Evolutionary conservation across 2,113 vertebrate species (phyloP), one percentile per base, ranked within the genome.

Genomic region (Cygnus buccinator): DNA sequence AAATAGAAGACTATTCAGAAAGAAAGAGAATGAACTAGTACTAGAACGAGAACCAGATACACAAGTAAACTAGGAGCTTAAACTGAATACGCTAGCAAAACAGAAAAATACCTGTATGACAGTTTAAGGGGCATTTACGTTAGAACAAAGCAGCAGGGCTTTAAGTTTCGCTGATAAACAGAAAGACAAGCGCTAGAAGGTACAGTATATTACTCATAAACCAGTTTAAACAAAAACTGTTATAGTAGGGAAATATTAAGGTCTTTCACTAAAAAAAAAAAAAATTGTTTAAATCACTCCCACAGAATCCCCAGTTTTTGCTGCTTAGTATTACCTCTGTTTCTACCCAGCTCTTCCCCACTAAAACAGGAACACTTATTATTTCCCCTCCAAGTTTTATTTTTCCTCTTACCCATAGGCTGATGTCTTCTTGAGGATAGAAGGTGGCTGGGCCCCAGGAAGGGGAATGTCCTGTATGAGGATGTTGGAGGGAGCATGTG

Each of bases 391-490:
- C 13, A 77, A 33, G 35, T 8, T 46, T 46, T 57, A 3, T 76
- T 39, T 41, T 26, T 39, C 43, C 11, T 9, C 97, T 92, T 97
- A 99, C 99, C 99, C 98, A 92, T 99, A 99, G 11, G 98, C 94
- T 39, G 98, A 98, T 66, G 97, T 98, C 85, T 99, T 99, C 98
- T 99, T 99, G 43, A 99, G 98, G 74, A 99, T 99, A 73, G 99
- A 99, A 41, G 99, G 99, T 13, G 99, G 99, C 41, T 99, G 99
- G n/a, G 99, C 99, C 31, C 99, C 99, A 46, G 99, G 99, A 73
- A 99, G 98, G 6, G 99, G 99, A 95, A 99, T 99, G 92, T 99
- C 99, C 95, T 99, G 99, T 95, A 99, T 99, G 62, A 99, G 98
- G 91, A 99, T 99, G 92, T 99, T 99, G 92, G 99, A 99, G 14